Conservation (phyloP, 1,140 invertebrate genomes). For the Nilaparvata lugens region DNA sequence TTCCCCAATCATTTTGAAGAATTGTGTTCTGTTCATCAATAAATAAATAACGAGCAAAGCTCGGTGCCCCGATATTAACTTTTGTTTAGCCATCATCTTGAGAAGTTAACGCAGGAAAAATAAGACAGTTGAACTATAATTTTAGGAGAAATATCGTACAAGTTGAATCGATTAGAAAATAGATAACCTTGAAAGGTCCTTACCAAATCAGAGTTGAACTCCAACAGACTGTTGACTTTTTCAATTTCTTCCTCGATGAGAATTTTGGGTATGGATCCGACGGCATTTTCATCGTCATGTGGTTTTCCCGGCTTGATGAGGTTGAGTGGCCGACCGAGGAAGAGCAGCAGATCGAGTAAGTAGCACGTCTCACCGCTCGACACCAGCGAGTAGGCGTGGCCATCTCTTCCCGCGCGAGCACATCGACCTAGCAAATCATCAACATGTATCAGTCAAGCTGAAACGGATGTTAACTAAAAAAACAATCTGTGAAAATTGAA, state of each 20-base stretch:
- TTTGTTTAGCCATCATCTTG: no score
- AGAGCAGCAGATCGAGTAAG: conserved; percentile 87
- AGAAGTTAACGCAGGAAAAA: no score
- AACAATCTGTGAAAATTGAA: no score
- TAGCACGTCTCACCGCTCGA: conserved; percentile 85
- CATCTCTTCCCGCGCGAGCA: conserved; percentile 85
- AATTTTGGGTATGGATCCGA: conserved; percentile 72
- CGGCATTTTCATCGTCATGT: conserved; percentile 35
- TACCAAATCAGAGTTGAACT: conserved; percentile 64
- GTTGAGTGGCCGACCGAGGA: conserved; percentile 69
- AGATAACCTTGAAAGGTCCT: conserved; percentile 30
- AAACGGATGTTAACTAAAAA: no score
- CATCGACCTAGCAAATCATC: conserved; percentile 62
- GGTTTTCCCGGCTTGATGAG: conserved; percentile 41
- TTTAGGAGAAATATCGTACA: neutral
- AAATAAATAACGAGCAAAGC: no score
- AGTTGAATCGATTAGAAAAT: neutral
- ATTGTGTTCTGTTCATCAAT: no score
- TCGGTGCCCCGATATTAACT: no score
- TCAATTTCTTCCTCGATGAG: conserved; percentile 75
- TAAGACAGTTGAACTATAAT: no score
- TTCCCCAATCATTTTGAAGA: no score
- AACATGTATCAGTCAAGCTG: no score
- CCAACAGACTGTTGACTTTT: conserved; percentile 67
- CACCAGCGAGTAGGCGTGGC: conserved; percentile 83